These are phyloP conservation scores for Actinia equina DNA, from an alignment of 64 coral and sea anemone species.

Conservation along the genomic window DNA sequence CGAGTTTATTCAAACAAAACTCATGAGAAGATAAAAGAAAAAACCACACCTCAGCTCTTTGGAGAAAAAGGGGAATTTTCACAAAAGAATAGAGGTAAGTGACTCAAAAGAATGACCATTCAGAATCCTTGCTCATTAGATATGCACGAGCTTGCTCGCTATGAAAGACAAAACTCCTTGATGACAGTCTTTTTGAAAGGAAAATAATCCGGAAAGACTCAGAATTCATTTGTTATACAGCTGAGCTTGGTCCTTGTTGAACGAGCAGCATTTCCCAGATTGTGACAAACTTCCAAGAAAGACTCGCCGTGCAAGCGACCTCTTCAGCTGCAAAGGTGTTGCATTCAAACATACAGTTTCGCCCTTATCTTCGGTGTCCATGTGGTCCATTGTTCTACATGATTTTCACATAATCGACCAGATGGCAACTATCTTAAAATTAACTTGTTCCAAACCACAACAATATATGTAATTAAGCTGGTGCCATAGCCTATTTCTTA, in stretches of 20 bases:
- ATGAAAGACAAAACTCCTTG: background rate
- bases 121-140: background rate
- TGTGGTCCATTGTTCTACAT: conserved; percentile 72
- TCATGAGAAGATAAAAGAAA: conserved; percentile 11
- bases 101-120: background rate
- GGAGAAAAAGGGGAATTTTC: conserved; percentile 19
- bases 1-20: conserved; percentile 25
- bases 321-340: conserved; percentile 69
- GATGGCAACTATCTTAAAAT: conserved; percentile 71
- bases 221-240: background rate
- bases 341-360: conserved; percentile 37
- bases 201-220: conserved; percentile 10
- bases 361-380: conserved; percentile 64
- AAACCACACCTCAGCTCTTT: conserved; percentile 23
- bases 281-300: background rate
- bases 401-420: conserved; percentile 83
- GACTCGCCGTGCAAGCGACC: conserved; percentile 9
- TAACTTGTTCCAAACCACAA: conserved; percentile 63
- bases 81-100: conserved; percentile 13
- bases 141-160: background rate
- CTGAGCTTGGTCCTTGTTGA: background rate
- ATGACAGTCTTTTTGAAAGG: background rate
- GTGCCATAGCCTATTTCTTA: conserved; percentile 2
- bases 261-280: conserved; percentile 3
- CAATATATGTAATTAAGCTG: conserved; percentile 41